Evolutionary conservation across 2,113 vertebrate genomes (phyloP), one percentile per base, ranked within the genome.

Genomic region (Phylloscopus trochilus): DNA sequence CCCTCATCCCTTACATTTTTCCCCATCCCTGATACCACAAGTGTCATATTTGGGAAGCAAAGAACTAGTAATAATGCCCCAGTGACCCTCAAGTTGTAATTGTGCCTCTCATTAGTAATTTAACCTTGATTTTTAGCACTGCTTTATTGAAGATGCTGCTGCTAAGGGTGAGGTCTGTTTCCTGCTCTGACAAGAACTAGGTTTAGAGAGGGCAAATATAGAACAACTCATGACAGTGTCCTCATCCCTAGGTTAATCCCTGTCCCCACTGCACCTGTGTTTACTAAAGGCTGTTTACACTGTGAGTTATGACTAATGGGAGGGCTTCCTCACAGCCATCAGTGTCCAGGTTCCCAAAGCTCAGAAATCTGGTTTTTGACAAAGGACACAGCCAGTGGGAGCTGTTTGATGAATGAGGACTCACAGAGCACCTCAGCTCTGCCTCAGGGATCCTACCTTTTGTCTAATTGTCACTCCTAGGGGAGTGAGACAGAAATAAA

Each of bases 351-450:
- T 59, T 92, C 88, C 86, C 68, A 74, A 51, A 64, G 55, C 88
- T 95, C 87, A 75, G n/a, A 94, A 96, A 93, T 90, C 53, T 90
- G 79, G 62, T 83, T 93, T 90, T 84, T 93, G 88, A 87, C 73
- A 78, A 9, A 64, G 88, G 66, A 66, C 83, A 26, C 68, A 84
- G 83, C 92, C 15, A 3, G 73, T 22, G 6, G 73, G 88, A 95
- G 83, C 90, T 87, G 56, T 9, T 9, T 87, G 81, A 93, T 93
- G 88, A 69, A 74, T 82, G 91, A 87, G 37, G 33, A n/a, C 92
- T 90, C 53, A 63, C 8, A 10, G 62, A 53, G 55, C 80, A 35
- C 78, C 56, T 60, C 66, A 70, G 44, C 69, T 87, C 86, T 84
- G 60, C 76, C 74, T 77, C 55, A 86, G 49, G 73, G 77, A 58